phyloP scores from a whole-genome alignment of 2,888 invertebrate species.

The Idaea biselata region DNA sequence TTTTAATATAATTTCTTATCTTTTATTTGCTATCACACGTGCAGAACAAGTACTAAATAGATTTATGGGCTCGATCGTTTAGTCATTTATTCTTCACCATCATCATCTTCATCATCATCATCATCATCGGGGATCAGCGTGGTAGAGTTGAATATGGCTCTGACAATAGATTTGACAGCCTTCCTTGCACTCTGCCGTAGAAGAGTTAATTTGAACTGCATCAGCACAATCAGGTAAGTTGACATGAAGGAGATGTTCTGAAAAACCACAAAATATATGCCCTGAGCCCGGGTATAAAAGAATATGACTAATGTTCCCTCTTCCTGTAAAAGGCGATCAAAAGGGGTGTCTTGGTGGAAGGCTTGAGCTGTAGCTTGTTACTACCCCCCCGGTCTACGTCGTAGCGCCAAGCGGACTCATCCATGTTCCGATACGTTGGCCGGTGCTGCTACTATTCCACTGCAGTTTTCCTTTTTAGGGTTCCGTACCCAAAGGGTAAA shows the following conservation, averaged over 20 bases:
- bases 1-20: too few species aligned
- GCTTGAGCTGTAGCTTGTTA: too few species aligned
- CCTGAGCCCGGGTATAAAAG: too few species aligned
- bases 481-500: too few species aligned
- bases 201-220: slow-evolving; percentile 86
- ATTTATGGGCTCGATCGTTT: neutral
- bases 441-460: too few species aligned
- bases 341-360: too few species aligned
- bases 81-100: neutral
- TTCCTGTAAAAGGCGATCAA: too few species aligned
- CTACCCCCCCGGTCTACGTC: too few species aligned
- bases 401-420: too few species aligned
- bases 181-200: slow-evolving; percentile 76
- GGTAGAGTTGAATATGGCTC: slow-evolving; percentile 52
- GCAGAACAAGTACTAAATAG: neutral
- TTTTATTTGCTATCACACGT: neutral
- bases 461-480: too few species aligned
- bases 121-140: slow-evolving; percentile 48
- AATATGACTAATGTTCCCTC: too few species aligned
- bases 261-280: slow-evolving; percentile 7
- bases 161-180: slow-evolving; percentile 49
- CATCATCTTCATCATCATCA: slow-evolving; percentile 32
- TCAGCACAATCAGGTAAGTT: slow-evolving; percentile 85
- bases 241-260: slow-evolving; percentile 87
- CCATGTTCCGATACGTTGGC: too few species aligned